Conservation (phyloP, 2,113 vertebrate species). For the Corydoras sp. region DNA sequence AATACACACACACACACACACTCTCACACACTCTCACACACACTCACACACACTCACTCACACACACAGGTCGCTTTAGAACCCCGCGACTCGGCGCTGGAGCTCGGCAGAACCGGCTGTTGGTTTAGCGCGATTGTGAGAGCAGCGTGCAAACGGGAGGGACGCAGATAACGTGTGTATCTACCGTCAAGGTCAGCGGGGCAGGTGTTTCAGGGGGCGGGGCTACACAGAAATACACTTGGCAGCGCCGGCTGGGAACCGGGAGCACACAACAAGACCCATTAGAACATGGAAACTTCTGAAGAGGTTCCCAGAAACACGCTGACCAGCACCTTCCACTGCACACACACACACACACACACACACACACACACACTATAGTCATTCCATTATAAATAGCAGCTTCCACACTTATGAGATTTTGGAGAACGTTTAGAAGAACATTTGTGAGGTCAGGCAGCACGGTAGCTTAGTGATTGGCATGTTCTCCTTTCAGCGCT, state of each 20-base stretch:
- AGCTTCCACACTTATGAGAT: neutral
- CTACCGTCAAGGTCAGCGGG: constrained; percentile 51
- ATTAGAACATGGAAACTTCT: neutral
- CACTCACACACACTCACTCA: no score
- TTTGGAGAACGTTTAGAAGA: neutral
- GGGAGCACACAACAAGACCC: neutral
- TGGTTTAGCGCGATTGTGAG: constrained; percentile 44
- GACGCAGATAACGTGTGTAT: constrained; percentile 52
- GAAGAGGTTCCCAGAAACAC: no score
- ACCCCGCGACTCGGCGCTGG: no score
- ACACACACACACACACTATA: neutral
- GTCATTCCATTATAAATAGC: neutral
- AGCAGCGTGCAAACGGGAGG: constrained; percentile 26
- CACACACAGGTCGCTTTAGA: no score
- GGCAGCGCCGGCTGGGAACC: neutral
- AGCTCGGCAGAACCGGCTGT: constrained; percentile 25
- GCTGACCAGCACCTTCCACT: no score
- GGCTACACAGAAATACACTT: constrained; percentile 26
- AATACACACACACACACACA: constrained; percentile 19
- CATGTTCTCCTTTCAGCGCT: no score
- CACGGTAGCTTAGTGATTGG: no score
- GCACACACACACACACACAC: no score
- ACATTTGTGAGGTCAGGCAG: neutral
- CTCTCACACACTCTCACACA: no score
- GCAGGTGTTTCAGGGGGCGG: constrained; percentile 38